Conservation (phyloP, 2,113 vertebrate genomes). For the Phocoena phocoena region DNA sequence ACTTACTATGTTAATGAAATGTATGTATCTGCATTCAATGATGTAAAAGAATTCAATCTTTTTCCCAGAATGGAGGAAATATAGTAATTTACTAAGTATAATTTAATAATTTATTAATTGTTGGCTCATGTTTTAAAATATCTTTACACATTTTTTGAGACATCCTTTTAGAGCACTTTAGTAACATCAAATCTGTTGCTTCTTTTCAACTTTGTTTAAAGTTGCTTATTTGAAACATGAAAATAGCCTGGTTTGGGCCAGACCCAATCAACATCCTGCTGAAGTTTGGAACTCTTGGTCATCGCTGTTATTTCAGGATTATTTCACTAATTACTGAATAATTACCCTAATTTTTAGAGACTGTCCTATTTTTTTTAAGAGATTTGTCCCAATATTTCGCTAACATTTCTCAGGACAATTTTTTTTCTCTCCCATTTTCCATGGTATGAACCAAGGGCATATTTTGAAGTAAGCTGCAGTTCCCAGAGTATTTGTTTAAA, state of each 20-base stretch:
- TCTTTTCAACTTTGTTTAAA: not conserved
- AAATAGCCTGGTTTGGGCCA: not conserved
- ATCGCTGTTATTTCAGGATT: conserved; percentile 49
- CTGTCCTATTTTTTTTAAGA: conserved; percentile 1
- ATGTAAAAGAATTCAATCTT: not conserved
- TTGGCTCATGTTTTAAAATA: not conserved
- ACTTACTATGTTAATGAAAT: not conserved
- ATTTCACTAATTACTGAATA: conserved; percentile 41
- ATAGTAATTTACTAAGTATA: not conserved
- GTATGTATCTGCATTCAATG: not conserved
- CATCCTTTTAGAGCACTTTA: not conserved
- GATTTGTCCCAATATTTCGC: not conserved
- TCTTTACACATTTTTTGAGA: not conserved
- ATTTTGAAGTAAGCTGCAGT: not conserved
- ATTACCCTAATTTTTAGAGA: conserved; percentile 50
- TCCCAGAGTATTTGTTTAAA: not conserved
- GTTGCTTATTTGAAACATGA: not conserved
- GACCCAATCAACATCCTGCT: not conserved
- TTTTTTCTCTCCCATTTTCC: not conserved
- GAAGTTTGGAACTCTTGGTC: not conserved
- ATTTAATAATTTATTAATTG: not conserved
- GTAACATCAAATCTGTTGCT: not conserved
- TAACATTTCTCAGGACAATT: not conserved
- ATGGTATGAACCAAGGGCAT: not conserved
- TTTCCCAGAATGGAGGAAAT: not conserved